Conservation (phyloP, 2,797 vertebrate species). For the Sebastes itinus region DNA sequence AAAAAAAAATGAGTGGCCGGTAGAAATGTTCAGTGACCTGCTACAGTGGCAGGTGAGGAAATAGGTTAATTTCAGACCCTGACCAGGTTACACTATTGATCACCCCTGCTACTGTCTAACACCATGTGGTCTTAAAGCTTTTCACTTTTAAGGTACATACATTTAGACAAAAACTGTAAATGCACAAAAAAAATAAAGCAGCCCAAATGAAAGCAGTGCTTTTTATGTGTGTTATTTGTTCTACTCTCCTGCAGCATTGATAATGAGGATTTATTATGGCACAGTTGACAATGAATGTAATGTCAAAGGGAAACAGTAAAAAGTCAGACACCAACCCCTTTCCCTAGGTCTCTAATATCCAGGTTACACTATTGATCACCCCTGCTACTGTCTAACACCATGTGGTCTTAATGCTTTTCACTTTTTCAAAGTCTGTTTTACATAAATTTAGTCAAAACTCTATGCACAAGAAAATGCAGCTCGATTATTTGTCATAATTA, state of each 20-base stretch:
- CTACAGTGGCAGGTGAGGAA: no score
- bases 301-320: conserved; percentile 26
- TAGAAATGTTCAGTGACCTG: no score
- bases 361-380: conserved; percentile 23
- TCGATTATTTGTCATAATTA: neutral
- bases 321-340: conserved; percentile 4
- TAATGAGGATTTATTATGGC: conserved; percentile 77
- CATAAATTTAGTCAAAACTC: neutral
- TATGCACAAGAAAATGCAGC: neutral
- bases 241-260: conserved; percentile 59
- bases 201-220: neutral
- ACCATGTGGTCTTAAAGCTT: neutral
- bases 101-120: neutral
- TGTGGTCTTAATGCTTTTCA: conserved; percentile 1
- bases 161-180: neutral
- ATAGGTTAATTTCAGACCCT: no score
- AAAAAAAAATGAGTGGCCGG: no score
- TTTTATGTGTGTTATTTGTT: conserved; percentile 2
- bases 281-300: conserved; percentile 78
- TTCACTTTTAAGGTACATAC: conserved; percentile 22
- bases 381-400: neutral
- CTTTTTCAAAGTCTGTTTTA: conserved; percentile 26
- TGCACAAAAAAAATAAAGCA: conserved; percentile 1
- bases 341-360: neutral
- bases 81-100: conserved; percentile 24